These are phyloP conservation scores for Euleptes europaea DNA, from an alignment of 2,113 vertebrate genomes.

Conservation along the genomic window DNA sequence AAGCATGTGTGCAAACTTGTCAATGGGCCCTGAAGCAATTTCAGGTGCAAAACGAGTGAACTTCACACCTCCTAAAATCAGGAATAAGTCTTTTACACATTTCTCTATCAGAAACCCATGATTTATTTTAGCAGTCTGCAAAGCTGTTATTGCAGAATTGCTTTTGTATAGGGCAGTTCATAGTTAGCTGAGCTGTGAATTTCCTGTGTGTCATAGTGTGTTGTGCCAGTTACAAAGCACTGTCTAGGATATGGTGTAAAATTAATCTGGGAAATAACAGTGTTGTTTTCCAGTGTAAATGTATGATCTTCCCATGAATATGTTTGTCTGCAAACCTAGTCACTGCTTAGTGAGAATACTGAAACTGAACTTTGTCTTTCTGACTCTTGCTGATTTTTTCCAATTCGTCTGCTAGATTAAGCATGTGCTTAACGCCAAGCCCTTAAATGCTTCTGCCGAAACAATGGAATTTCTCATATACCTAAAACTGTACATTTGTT, in stretches of 20 bases:
- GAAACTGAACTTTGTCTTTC: background rate
- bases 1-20: background rate
- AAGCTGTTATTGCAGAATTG: background rate
- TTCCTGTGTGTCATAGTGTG: background rate
- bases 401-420: background rate
- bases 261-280: rapidly evolving
- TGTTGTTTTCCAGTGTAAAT: background rate
- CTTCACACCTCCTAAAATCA: background rate
- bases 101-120: background rate
- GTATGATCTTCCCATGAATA: background rate
- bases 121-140: background rate
- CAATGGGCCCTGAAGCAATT: background rate
- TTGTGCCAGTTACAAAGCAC: background rate
- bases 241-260: background rate
- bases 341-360: background rate
- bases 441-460: background rate
- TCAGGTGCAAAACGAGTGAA: background rate
- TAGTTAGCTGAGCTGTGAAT: background rate
- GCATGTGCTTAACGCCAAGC: background rate
- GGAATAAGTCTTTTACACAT: background rate
- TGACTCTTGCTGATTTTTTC: background rate
- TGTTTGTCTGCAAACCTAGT: rapidly evolving
- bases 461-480: background rate
- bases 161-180: background rate
- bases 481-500: background rate